Percentiles rank a stretch among this genome's conserved stretches.
Conservation (phyloP, 2,113 vertebrate genomes). For the Planiliza haematocheilus region DNA sequence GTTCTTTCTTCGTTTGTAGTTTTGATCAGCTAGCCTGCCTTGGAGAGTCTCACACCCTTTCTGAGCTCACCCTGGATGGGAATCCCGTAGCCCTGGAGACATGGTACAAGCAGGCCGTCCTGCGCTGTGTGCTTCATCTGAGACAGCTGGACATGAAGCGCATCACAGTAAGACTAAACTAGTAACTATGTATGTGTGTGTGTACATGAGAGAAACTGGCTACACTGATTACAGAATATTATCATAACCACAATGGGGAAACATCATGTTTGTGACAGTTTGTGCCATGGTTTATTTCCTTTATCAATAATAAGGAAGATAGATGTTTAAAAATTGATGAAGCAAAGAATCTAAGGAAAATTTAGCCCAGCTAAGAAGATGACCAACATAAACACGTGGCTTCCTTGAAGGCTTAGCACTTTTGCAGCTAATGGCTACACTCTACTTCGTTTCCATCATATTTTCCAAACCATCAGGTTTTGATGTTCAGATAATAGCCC, state of each 20-base stretch:
- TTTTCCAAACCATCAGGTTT: not conserved
- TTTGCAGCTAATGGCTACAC: not conserved
- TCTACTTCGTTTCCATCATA: too few species aligned
- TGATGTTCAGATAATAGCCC: not conserved
- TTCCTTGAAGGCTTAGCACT: too few species aligned
- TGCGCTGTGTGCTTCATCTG: constrained; percentile 96
- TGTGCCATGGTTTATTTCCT: too few species aligned
- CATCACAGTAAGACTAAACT: constrained; percentile 89
- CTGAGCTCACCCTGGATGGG: constrained; percentile 98
- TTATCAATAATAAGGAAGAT: not conserved
- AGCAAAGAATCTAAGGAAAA: too few species aligned
- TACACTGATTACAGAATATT: too few species aligned
- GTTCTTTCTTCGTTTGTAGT: constrained; percentile 76
- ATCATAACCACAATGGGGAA: not conserved
- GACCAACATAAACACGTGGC: too few species aligned
- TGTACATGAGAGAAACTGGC: not conserved
- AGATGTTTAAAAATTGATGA: not conserved
- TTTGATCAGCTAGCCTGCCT: constrained; percentile 94
- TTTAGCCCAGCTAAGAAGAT: too few species aligned
- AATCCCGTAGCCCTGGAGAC: constrained; percentile 98
- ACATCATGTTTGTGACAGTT: not conserved
- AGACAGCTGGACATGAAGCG: constrained; percentile 99
- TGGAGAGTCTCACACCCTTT: constrained; percentile 89
- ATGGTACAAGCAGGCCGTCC: constrained; percentile 97
- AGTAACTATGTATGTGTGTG: not conserved